These are phyloP conservation scores for Eospalax fontanierii DNA, from an alignment of 2,797 vertebrate genomes.

Conservation along the genomic window DNA sequence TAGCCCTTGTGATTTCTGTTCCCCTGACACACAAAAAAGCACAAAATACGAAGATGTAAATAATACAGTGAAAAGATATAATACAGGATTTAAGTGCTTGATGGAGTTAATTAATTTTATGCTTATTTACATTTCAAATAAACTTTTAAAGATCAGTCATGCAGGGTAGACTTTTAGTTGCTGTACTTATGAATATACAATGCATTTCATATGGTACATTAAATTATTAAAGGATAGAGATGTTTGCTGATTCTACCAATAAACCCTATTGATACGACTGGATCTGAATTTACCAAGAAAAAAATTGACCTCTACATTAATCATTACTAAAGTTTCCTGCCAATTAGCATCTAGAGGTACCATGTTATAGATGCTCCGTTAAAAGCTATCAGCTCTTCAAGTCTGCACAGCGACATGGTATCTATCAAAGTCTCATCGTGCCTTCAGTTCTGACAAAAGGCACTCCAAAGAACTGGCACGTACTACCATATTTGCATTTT, in stretches of 20 bases:
- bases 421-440: conserved; percentile 95
- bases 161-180: conserved; percentile 24
- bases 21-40: not conserved
- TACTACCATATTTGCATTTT: conserved; percentile 98
- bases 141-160: conserved; percentile 71
- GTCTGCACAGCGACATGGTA: conserved; percentile 93
- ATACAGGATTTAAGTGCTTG: not conserved
- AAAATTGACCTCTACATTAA: conserved; percentile 87
- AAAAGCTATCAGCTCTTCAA: conserved; percentile 93
- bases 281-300: conserved; percentile 86
- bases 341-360: conserved; percentile 91
- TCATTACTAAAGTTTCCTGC: conserved; percentile 88
- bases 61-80: conserved; percentile 35
- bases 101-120: conserved; percentile 50
- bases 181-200: conserved; percentile 56
- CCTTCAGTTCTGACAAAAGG: conserved; percentile 95
- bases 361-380: conserved; percentile 86
- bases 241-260: conserved; percentile 73
- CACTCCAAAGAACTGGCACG: conserved; percentile 92
- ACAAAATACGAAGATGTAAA: conserved; percentile 46
- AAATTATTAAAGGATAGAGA: conserved; percentile 71
- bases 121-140: conserved; percentile 76
- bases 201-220: conserved; percentile 44
- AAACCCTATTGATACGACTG: conserved; percentile 88
- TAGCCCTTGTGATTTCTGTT: not conserved